Base-by-base conservation (phyloP, 1,140 invertebrate species). In the Hypsibius dujardini region DNA sequence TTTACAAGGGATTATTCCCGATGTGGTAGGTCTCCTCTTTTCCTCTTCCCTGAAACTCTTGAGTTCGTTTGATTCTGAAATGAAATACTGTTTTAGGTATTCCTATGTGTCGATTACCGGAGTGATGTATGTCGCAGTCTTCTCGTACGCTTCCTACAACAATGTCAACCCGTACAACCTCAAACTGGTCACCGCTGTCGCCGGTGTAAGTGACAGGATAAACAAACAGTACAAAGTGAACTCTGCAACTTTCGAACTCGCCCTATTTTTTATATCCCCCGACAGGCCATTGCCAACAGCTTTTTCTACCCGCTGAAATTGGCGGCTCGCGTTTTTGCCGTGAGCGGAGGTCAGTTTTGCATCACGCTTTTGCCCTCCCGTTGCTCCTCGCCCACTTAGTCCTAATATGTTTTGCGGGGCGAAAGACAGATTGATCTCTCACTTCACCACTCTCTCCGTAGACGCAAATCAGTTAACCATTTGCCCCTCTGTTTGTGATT, bases 301-400 rank as follows among this genome's bases (percentile, higher is more conserved):
- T 67, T 67, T 42, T 67, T 67, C 42, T 67, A 67, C 42, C 62
- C 62, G 12, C 62, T 67, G 12, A 67, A 67, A 42, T 42, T 67
- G 42, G 45, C 62, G 3, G 62, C 62, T 15, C 12, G 62, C 7
- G 3, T 67, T 7, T 67, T 67, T 45, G 62, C 62, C 62, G 45
- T 67, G 12, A 42, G 42, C 42, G 62, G 62, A 45, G 28, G 28
- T 28, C 28, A 28, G 28, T 28, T 28, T 28, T 28, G 28, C 28
- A 28, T 28, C 28, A 28, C 28, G 28, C 28, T 28, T 28, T 28
- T 28, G 28, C 28, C 28, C 28, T 28, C 28, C 28, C 28, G 28
- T 28, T 28, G 28, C 28, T 28, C 28, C 28, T 28, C 28, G 28
- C 28, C 28, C 28, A 28, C 28, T 28, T 28, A 28, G 28, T 28